These are phyloP conservation scores for Istiophorus platypterus DNA, from an alignment of 2,113 vertebrate species.

Conservation along the genomic window DNA sequence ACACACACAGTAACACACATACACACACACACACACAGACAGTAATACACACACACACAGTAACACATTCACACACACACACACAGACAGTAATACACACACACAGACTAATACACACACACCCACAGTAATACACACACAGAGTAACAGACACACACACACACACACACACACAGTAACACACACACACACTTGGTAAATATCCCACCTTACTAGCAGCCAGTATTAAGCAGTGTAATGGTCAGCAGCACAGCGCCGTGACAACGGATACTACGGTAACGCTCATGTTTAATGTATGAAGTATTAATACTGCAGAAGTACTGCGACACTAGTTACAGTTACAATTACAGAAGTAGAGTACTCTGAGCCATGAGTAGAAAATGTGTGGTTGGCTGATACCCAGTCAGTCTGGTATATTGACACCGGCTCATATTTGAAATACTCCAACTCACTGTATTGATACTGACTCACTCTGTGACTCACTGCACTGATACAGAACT, in stretches of 20 bases:
- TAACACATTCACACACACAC: constrained; percentile 42
- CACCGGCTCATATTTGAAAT: no score
- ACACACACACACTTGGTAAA: constrained; percentile 45
- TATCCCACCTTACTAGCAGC: constrained; percentile 39
- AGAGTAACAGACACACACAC: background rate
- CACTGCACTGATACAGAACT: no score
- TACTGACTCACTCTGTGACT: no score
- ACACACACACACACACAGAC: constrained; percentile 50
- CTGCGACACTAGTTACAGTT: background rate
- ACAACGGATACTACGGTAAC: constrained; percentile 14
- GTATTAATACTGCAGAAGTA: constrained; percentile 3
- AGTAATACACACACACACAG: constrained; percentile 46
- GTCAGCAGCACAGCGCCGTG: background rate
- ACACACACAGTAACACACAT: constrained; percentile 38
- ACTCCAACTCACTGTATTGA: no score
- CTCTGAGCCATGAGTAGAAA: background rate
- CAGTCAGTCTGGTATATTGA: no score
- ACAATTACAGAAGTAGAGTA: background rate
- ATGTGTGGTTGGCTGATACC: background rate
- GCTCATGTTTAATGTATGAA: background rate
- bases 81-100: constrained; percentile 40
- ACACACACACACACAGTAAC: constrained; percentile 56
- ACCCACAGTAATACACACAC: constrained; percentile 30
- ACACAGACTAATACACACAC: no score
- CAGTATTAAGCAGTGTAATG: constrained; percentile 29